A percentile compares a stretch with the other conserved stretches of the same genome.
Conservation (phyloP, 2,797 vertebrate genomes). For the Cryptoblepharus egeriae region DNA sequence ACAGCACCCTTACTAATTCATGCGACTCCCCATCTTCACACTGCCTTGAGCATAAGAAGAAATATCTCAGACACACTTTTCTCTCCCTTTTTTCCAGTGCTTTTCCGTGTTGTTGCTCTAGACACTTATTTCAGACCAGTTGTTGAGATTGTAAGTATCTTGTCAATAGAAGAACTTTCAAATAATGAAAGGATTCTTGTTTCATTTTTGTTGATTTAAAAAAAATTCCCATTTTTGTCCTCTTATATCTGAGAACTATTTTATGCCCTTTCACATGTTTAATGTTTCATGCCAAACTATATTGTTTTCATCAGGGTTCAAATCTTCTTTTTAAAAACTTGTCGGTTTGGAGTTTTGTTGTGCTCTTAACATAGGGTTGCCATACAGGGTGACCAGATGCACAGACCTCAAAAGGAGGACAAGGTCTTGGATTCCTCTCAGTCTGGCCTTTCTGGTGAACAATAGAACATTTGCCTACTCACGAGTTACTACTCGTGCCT, state of each 20-base stretch:
- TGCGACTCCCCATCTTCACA: too few relatives aligned
- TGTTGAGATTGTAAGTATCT: conserved; percentile 67
- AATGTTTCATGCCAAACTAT: background rate
- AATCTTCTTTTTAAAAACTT: background rate
- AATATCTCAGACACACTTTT: background rate
- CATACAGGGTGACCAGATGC: too few relatives aligned
- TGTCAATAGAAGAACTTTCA: background rate
- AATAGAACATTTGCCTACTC: too few relatives aligned
- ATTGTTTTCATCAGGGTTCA: background rate
- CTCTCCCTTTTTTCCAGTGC: conserved; percentile 60
- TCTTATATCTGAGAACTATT: background rate
- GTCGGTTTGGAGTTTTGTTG: background rate
- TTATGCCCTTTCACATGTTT: background rate
- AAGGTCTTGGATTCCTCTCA: too few relatives aligned
- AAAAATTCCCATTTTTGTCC: background rate
- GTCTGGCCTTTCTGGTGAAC: too few relatives aligned
- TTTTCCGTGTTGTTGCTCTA: conserved; percentile 70
- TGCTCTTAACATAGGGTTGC: too few relatives aligned
- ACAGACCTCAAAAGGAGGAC: too few relatives aligned
- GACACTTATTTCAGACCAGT: conserved; percentile 69
- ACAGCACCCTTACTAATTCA: too few relatives aligned
- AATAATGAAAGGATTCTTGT: background rate
- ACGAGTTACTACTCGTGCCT: too few relatives aligned
- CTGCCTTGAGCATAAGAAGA: background rate
- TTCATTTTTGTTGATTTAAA: background rate